A percentile compares a stretch with the other conserved stretches of the same genome.
Conservation (phyloP, 2,888 invertebrate genomes). For the Aproaerema taeniolella region DNA sequence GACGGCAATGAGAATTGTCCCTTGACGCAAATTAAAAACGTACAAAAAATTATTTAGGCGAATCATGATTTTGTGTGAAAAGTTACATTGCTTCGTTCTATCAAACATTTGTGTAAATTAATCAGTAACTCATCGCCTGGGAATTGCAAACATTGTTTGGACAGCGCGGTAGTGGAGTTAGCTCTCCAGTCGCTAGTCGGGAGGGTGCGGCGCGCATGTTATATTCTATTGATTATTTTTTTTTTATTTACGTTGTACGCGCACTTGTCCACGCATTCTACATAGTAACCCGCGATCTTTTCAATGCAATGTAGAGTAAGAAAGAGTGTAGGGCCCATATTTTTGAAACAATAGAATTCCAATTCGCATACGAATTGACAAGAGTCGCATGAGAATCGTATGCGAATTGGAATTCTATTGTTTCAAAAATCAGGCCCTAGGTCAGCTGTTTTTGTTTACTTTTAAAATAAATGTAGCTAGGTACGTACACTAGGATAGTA, state of each 20-base stretch:
- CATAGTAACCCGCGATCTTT: background rate
- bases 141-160: slow-evolving; percentile 52
- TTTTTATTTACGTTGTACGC: slow-evolving; percentile 34
- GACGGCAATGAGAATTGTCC: slow-evolving; percentile 72
- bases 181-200: slow-evolving; percentile 19
- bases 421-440: too few relatives aligned
- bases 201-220: slow-evolving; percentile 48
- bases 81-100: slow-evolving; percentile 60
- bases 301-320: too few relatives aligned
- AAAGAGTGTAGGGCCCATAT: too few relatives aligned
- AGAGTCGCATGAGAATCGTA: too few relatives aligned
- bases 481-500: too few relatives aligned
- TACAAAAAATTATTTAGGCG: slow-evolving; percentile 68
- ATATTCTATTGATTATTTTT: slow-evolving; percentile 55
- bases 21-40: slow-evolving; percentile 72
- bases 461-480: too few relatives aligned
- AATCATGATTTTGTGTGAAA: slow-evolving; percentile 62
- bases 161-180: slow-evolving; percentile 29
- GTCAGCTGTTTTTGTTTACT: too few relatives aligned
- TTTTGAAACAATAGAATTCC: too few relatives aligned
- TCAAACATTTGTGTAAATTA: slow-evolving; percentile 61
- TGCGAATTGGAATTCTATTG: too few relatives aligned
- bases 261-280: slow-evolving; percentile 30
- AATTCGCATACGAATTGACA: too few relatives aligned
- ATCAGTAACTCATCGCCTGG: slow-evolving; percentile 36